phyloP scores from a whole-genome alignment of 2,113 vertebrate species.

The Amblyornis subalaris region DNA sequence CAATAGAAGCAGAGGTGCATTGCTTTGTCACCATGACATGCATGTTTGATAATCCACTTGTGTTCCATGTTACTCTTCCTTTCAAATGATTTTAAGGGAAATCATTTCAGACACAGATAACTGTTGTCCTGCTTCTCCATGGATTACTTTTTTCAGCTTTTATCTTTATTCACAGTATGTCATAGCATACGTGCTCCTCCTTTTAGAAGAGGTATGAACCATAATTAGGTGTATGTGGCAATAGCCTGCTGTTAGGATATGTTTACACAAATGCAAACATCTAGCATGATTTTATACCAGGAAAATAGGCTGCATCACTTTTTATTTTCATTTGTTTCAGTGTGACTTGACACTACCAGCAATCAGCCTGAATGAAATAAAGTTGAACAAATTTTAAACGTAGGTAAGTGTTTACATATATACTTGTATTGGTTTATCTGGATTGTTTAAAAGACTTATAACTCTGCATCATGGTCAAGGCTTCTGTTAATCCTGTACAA shows the following conservation, averaged over 20 bases:
- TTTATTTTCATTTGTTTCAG: neutral
- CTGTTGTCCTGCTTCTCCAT: neutral
- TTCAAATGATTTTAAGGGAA: neutral
- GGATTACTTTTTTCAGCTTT: neutral
- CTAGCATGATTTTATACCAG: neutral
- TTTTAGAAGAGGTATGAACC: neutral
- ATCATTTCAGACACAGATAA: neutral
- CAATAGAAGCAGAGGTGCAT: neutral
- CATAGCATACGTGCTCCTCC: neutral
- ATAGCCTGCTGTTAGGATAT: neutral
- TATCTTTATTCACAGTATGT: neutral
- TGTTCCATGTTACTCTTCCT: neutral
- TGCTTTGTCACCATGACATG: neutral
- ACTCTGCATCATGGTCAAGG: neutral
- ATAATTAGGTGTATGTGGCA: neutral
- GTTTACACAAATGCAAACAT: neutral
- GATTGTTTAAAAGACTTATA: neutral
- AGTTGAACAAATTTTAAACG: neutral
- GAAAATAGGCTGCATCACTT: neutral
- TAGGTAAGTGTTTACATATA: neutral
- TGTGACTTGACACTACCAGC: neutral
- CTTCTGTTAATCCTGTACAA: neutral
- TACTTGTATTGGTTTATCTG: neutral
- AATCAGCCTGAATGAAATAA: neutral
- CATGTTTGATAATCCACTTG: neutral